These are phyloP conservation scores for Aphodius granarius DNA, from an alignment of 2,888 invertebrate genomes.

Conservation along the genomic window DNA sequence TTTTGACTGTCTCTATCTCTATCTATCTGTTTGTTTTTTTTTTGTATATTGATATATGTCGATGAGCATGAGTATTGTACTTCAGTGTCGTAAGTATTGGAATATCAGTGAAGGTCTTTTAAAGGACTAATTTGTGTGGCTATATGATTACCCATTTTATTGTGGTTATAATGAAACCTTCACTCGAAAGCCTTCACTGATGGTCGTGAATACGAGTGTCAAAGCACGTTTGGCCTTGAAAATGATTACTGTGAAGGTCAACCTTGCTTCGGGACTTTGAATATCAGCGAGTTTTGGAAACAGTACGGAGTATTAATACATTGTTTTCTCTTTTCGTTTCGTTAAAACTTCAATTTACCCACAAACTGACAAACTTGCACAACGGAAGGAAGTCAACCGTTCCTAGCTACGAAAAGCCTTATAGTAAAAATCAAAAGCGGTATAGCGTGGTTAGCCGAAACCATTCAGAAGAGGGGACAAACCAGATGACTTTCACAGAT, in stretches of 20 bases:
- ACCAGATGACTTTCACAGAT: slow-evolving; percentile 80
- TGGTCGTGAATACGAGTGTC: background rate
- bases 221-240: background rate
- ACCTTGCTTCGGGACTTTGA: background rate
- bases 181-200: background rate
- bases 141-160: too few species aligned
- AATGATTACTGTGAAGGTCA: background rate
- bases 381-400: slow-evolving; percentile 84
- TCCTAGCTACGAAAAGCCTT: slow-evolving; percentile 86
- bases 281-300: background rate
- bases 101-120: background rate
- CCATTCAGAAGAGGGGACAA: slow-evolving; percentile 77
- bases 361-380: slow-evolving; percentile 29
- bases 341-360: slow-evolving; percentile 19
- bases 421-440: slow-evolving; percentile 82
- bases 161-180: too few species aligned
- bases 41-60: slow-evolving; percentile 5
- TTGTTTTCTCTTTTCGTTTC: slow-evolving; percentile 31
- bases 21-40: slow-evolving; percentile 8
- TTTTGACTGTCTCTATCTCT: background rate
- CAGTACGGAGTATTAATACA: background rate
- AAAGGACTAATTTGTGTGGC: background rate
- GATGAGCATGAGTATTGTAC: slow-evolving; percentile 7
- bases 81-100: slow-evolving; percentile 1
- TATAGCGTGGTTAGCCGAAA: slow-evolving; percentile 72